A percentile compares a stretch with the other conserved stretches of the same genome.
Conservation (phyloP, 2,888 invertebrate species). For the Caenorhabditis sp. region DNA sequence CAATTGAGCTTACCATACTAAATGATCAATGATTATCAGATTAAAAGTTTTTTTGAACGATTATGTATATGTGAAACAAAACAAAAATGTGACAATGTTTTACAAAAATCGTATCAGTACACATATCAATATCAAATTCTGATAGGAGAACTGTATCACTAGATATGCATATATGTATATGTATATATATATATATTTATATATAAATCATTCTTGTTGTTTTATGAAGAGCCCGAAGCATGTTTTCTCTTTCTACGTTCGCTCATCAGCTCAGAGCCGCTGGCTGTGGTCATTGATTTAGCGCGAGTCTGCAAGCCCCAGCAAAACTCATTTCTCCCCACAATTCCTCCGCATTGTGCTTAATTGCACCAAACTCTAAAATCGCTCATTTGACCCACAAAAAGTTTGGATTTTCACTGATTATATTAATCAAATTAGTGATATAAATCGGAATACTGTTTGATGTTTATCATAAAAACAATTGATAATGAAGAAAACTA, state of each 20-base stretch:
- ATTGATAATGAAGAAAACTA: slow-evolving; percentile 2
- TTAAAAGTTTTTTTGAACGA: background rate
- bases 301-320: slow-evolving; percentile 34
- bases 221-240: slow-evolving; percentile 12
- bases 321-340: slow-evolving; percentile 12
- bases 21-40: background rate
- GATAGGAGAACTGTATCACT: no score
- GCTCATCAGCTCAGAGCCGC: slow-evolving; percentile 40
- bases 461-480: background rate
- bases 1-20: background rate
- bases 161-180: background rate
- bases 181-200: background rate
- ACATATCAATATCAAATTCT: no score
- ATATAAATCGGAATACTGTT: background rate
- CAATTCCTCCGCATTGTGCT: slow-evolving; percentile 30
- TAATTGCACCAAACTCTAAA: background rate
- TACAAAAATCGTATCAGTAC: no score
- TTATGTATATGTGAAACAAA: background rate
- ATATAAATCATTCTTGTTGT: slow-evolving; percentile 9
- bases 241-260: slow-evolving; percentile 33
- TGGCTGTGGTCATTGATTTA: slow-evolving; percentile 48
- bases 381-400: background rate
- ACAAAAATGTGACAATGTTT: background rate
- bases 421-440: background rate
- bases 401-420: background rate